These are phyloP conservation scores for Leucoraja ocellata DNA, from an alignment of 2,797 vertebrate genomes.

Conservation along the genomic window DNA sequence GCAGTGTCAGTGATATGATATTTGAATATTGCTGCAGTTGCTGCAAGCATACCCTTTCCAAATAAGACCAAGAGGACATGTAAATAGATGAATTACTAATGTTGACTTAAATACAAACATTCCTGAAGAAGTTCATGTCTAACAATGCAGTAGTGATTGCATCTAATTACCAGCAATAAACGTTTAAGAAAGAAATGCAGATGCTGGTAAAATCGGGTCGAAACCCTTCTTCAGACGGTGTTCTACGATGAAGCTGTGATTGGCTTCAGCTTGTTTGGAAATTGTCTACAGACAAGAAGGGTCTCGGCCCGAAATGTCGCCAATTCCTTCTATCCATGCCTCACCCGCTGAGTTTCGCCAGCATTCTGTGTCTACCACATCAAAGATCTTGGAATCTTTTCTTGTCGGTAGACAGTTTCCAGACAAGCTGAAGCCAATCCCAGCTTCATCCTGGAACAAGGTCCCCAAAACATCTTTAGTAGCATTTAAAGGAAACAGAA, in stretches of 20 bases:
- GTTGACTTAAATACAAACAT: not conserved
- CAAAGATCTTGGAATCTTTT: not conserved
- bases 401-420: not conserved
- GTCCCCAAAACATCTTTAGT: not conserved
- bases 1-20: too few relatives aligned
- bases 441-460: not conserved
- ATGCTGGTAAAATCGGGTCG: too few relatives aligned
- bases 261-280: too few relatives aligned
- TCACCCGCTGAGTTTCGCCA: too few relatives aligned
- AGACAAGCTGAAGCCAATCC: not conserved
- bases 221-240: too few relatives aligned
- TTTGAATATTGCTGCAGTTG: not conserved
- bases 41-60: not conserved
- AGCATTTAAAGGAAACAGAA: not conserved
- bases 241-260: too few relatives aligned
- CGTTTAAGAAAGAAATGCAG: too few relatives aligned
- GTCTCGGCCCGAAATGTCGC: too few relatives aligned
- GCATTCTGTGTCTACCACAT: not conserved
- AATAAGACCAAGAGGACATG: not conserved
- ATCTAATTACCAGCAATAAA: not conserved
- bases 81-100: not conserved
- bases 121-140: not conserved
- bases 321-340: too few relatives aligned
- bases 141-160: not conserved
- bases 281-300: too few relatives aligned